Percentiles rank a stretch among this genome's conserved stretches.
Evolutionary conservation across 2,113 vertebrate species (phyloP).

Genomic region (Apaloderma vittatum): DNA sequence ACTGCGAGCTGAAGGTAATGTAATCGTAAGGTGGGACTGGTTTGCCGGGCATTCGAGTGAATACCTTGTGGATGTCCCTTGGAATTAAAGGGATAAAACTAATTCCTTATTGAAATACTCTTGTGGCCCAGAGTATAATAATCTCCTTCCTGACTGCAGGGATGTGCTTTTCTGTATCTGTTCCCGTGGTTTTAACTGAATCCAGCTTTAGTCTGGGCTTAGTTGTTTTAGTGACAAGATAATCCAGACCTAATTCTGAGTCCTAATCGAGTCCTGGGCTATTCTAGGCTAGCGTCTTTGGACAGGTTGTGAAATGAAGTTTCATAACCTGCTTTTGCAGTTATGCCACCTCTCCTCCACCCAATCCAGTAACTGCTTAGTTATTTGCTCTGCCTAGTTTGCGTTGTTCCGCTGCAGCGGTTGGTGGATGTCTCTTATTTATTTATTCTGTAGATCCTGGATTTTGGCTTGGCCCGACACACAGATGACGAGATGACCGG

Average conservation of each 20-base stretch:
- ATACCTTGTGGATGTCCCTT: not conserved
- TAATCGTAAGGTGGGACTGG: not conserved
- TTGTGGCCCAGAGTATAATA: not conserved
- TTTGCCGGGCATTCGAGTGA: not conserved
- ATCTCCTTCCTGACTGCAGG: not conserved
- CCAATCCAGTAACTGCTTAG: not conserved
- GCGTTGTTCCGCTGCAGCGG: not conserved
- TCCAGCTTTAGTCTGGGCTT: not conserved
- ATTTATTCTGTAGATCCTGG: constrained; percentile 87
- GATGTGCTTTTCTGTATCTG: not conserved
- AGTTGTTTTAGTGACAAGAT: not conserved
- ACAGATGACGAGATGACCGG: constrained; percentile 99
- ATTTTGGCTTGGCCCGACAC: constrained; percentile 95
- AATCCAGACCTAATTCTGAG: not conserved
- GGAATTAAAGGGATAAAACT: not conserved
- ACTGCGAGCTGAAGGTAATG: constrained; percentile 95
- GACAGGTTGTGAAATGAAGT: constrained; percentile 15
- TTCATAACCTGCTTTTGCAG: not conserved
- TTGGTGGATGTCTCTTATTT: not conserved
- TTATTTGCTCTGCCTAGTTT: not conserved
- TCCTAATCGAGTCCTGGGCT: not conserved
- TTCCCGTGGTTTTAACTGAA: not conserved
- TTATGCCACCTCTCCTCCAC: not conserved
- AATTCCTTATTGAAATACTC: not conserved
- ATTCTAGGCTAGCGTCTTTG: not conserved